Percentiles rank a stretch among this genome's conserved stretches.
phyloP scores from a whole-genome alignment of 2,888 invertebrate genomes.

The Apoda limacodes region DNA sequence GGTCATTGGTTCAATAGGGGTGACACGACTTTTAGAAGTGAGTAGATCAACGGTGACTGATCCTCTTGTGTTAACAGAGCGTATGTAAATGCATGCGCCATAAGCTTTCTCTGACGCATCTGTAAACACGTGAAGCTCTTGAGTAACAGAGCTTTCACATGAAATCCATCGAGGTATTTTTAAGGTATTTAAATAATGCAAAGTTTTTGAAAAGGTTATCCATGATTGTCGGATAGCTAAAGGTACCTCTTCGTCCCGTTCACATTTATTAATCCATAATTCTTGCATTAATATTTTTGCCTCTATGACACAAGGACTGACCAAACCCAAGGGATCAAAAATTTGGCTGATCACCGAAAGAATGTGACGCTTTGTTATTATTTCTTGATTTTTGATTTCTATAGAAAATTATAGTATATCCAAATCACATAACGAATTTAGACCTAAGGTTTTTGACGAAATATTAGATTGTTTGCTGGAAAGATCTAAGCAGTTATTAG shows the following conservation, averaged over 20 bases:
- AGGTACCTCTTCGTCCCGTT: constrained; percentile 3
- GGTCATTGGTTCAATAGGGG: constrained; percentile 13
- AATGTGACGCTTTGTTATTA: no score
- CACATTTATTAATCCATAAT: constrained; percentile 13
- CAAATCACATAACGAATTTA: constrained; percentile 17
- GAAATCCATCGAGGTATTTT: constrained; percentile 1
- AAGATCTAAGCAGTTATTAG: no score
- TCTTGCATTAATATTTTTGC: no score
- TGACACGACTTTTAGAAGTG: constrained; percentile 3
- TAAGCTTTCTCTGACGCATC: no score
- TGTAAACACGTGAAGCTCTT: background rate
- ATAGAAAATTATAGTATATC: constrained; percentile 18
- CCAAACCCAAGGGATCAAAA: no score
- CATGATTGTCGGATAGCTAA: no score
- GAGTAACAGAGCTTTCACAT: background rate
- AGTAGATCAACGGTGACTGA: constrained; percentile 1
- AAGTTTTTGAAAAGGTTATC: background rate
- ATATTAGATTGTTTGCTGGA: no score
- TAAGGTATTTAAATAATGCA: constrained; percentile 1
- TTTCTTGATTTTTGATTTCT: constrained; percentile 10
- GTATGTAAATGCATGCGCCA: no score
- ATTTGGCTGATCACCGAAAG: no score
- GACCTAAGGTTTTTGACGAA: constrained; percentile 19
- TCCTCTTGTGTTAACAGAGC: constrained; percentile 1
- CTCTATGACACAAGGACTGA: no score